These are phyloP conservation scores for Drosophila gunungcola DNA, from an alignment of 1,140 invertebrate species.

Conservation along the genomic window DNA sequence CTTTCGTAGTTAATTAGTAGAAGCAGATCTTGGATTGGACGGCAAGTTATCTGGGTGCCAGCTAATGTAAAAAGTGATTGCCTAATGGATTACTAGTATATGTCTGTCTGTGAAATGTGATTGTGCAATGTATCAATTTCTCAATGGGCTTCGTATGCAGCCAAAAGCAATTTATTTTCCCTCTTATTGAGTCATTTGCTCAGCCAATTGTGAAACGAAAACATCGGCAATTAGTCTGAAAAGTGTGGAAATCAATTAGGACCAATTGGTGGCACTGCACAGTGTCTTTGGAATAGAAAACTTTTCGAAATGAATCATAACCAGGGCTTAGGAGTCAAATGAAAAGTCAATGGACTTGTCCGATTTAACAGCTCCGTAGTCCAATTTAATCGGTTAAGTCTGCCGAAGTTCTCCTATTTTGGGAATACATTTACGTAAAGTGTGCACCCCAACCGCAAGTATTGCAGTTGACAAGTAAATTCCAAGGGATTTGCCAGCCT, in stretches of 20 bases:
- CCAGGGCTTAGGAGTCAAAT: conserved; percentile 53
- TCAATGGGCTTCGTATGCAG: conserved; percentile 5
- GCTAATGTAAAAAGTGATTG: neutral
- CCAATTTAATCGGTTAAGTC: conserved; percentile 35
- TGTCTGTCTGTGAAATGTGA: neutral
- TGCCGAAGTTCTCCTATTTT: conserved; percentile 2
- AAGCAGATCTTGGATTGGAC: neutral
- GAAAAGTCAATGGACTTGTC: conserved; percentile 62
- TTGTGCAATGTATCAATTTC: conserved; percentile 38
- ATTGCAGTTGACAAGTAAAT: conserved; percentile 42
- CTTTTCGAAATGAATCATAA: conserved; percentile 17
- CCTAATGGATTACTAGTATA: conserved; percentile 7
- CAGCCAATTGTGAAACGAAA: conserved; percentile 31
- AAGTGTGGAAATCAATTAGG: conserved; percentile 76
- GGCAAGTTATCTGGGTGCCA: neutral
- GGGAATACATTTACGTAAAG: conserved; percentile 7
- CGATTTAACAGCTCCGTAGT: conserved; percentile 8
- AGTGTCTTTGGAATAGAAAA: conserved; percentile 37
- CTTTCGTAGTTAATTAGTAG: conserved; percentile 17
- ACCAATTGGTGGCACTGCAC: conserved; percentile 61
- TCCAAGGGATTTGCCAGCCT: conserved; percentile 18
- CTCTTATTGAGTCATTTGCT: conserved; percentile 44
- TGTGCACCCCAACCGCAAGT: neutral
- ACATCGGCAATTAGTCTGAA: conserved; percentile 34
- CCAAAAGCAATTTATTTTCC: conserved; percentile 31